phyloP scores from a whole-genome alignment of 2,888 invertebrate species.

The Harpalus rufipes region DNA sequence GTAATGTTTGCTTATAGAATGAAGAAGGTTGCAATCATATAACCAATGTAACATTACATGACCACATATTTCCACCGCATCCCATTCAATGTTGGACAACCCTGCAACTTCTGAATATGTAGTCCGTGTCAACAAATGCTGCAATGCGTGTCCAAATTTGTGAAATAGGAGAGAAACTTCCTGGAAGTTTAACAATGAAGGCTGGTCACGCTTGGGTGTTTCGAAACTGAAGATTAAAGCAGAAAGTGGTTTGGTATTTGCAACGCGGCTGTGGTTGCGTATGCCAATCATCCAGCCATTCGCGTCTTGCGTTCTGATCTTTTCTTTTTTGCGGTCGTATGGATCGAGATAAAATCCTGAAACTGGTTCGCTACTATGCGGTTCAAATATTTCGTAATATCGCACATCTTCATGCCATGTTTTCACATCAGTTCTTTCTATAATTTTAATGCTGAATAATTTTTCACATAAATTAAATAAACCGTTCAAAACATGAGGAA shows the following conservation, averaged over 20 bases:
- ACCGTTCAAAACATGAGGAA: constrained; percentile 88
- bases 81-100: constrained; percentile 94
- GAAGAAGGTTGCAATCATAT: constrained; percentile 80
- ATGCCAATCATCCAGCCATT: constrained; percentile 90
- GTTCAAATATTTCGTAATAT: constrained; percentile 89
- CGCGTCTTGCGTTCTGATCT: constrained; percentile 81
- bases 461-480: constrained; percentile 87
- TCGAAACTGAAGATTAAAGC: constrained; percentile 92
- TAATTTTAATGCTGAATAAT: constrained; percentile 88
- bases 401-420: constrained; percentile 93
- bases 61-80: constrained; percentile 91
- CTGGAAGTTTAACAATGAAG: constrained; percentile 85
- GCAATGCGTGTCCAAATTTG: constrained; percentile 92
- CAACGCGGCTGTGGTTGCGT: constrained; percentile 84
- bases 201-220: constrained; percentile 81
- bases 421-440: constrained; percentile 82
- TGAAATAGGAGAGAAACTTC: constrained; percentile 89
- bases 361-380: constrained; percentile 81
- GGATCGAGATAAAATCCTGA: constrained; percentile 94
- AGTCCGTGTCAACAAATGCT: constrained; percentile 90
- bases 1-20: constrained; percentile 86
- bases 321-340: constrained; percentile 84
- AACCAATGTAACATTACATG: constrained; percentile 91
- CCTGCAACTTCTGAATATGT: constrained; percentile 92
- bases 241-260: constrained; percentile 85